These are phyloP conservation scores for Arge pagana DNA, from an alignment of 2,888 invertebrate species.

Conservation along the genomic window DNA sequence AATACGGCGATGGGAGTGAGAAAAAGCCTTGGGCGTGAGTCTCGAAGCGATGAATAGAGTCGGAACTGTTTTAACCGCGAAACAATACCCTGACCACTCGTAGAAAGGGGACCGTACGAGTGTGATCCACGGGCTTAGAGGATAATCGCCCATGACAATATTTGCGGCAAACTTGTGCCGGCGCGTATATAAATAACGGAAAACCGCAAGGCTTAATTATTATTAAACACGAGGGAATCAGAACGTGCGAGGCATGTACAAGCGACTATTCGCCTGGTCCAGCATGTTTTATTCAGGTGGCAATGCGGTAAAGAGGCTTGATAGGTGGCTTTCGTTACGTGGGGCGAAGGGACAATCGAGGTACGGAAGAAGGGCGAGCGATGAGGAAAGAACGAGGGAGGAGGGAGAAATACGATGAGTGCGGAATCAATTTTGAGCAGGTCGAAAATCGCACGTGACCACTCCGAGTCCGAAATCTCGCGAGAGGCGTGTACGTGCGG, in stretches of 20 bases:
- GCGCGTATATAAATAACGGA: conserved; percentile 5
- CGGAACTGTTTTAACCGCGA: background rate
- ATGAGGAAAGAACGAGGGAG: conserved; percentile 3
- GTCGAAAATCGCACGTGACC: background rate
- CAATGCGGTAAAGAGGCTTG: conserved; percentile 20
- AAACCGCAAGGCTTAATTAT: conserved; percentile 18
- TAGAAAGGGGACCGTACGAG: conserved; percentile 3
- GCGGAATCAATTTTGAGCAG: conserved; percentile 12
- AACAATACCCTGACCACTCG: conserved; percentile 2
- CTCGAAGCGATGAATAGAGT: too few species aligned
- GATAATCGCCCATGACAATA: conserved; percentile 11
- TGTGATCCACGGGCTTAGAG: conserved; percentile 5
- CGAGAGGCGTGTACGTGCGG: too few species aligned
- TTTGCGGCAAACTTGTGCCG: conserved; percentile 6
- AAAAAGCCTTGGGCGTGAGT: too few species aligned
- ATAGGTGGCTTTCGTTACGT: conserved; percentile 18
- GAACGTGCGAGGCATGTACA: conserved; percentile 7
- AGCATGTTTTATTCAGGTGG: conserved; percentile 19
- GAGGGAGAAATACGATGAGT: conserved; percentile 15
- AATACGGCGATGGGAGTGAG: background rate
- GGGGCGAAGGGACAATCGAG: conserved; percentile 9
- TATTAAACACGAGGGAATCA: conserved; percentile 20
- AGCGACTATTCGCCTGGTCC: background rate
- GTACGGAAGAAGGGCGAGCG: background rate
- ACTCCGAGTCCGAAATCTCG: background rate